Base-by-base conservation (phyloP, 2,888 invertebrate genomes). In the Pherbina coryleti region DNA sequence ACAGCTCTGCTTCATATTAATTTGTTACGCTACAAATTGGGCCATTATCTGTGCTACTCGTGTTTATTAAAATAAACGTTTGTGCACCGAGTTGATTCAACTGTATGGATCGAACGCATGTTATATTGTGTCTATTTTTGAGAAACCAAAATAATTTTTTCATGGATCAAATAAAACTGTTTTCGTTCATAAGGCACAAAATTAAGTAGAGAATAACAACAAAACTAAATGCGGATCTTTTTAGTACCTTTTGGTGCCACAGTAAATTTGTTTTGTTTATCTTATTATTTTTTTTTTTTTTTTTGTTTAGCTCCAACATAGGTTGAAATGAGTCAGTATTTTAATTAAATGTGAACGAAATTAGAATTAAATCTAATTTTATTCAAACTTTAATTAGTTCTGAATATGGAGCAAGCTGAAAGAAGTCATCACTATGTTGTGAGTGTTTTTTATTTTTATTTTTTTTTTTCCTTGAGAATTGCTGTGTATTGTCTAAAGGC, bases 1-100 rank as follows among this genome's bases (percentile, higher is more conserved):
- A 25, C 51, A 51, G n/a, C 51, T 17, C 69, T 51, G 69, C 51
- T 69, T 25, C 69, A 69, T 44, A 67, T 67, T 67, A 67, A 37
- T 37, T 11, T 67, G 67, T 37, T 34, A 67, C 22, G 14, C 37
- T 37, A 67, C 44, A 44, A 67, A 67, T 67, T 7, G 44, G 37
- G 22, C n/a, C 44, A 22, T 37, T 22, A 22, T 11, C 19, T 17
- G 9, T 44, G 17, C 66, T 9, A 0, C 66, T 19, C 17, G 19
- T 60, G 60, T 28, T 25, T 60, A 60, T 60, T n/a, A 8, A 5
- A 5, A 11, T 25, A 28, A 28, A 60, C 22, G 11, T 66, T 28
- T 66, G 17, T 34, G 11, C 34, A 37, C 34, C 19, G 31, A 34
- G 9, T 37, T n/a, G n/a, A 66, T 5, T 19, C 31, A 66, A 34